phyloP scores from a whole-genome alignment of 2,888 invertebrate species.

The Oxystoma pomonae region DNA sequence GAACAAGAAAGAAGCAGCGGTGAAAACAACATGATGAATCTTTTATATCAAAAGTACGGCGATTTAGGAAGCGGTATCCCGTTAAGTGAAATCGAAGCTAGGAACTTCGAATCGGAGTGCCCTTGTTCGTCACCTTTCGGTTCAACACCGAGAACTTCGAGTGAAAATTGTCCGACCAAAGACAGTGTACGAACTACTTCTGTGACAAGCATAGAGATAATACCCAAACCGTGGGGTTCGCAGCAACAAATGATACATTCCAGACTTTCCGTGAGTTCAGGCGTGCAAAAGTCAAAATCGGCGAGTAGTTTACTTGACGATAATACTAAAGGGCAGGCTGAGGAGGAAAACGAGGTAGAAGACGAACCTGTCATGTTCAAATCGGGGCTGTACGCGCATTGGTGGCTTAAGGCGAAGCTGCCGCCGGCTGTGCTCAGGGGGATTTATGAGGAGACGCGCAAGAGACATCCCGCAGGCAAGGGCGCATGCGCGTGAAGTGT shows the following conservation, averaged over 20 bases:
- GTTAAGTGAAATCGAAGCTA: conserved; percentile 52
- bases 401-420: conserved; percentile 88
- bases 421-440: conserved; percentile 57
- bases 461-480: conserved; percentile 43
- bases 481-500: conserved; percentile 36
- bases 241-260: conserved; percentile 49
- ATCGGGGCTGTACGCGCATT: conserved; percentile 84
- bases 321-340: conserved; percentile 30
- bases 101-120: conserved; percentile 65
- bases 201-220: conserved; percentile 50
- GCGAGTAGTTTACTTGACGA: conserved; percentile 14
- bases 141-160: conserved; percentile 66
- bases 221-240: conserved; percentile 48
- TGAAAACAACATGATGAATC: conserved; percentile 31
- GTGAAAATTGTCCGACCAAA: conserved; percentile 54
- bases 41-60: conserved; percentile 34
- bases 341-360: conserved; percentile 45
- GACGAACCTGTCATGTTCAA: conserved; percentile 55
- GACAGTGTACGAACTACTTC: conserved; percentile 53
- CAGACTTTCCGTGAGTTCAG: conserved; percentile 41
- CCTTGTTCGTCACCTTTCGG: conserved; percentile 70
- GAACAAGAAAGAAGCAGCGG: conserved; percentile 35
- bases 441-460: conserved; percentile 44
- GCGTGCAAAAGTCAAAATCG: conserved; percentile 30
- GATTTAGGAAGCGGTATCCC: conserved; percentile 42